Base-by-base conservation (phyloP, 2,113 vertebrate species). In the Microtus richardsoni region DNA sequence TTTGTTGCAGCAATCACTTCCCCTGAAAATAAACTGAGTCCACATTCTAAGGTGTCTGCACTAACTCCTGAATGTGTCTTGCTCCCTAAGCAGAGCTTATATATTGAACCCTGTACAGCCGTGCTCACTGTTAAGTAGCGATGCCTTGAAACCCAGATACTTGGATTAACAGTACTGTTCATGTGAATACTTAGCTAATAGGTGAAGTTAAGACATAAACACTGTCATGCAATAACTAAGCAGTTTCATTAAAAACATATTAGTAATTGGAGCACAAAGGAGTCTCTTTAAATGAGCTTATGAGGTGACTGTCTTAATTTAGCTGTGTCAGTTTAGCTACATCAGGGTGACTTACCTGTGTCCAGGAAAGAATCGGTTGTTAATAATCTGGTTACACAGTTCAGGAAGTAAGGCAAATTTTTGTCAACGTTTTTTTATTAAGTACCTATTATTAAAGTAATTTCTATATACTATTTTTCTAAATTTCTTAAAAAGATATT, bases 91-190 rank as follows among this genome's bases (percentile, higher is more conserved):
- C 96, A 98, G 96, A 97, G 95, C 97, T 97, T 97, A 41, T 96
- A 94, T 98, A 97, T 98, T 98, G 98, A 98, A 96, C 98, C 97
- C 96, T 92, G 97, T 98, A 98, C 97, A 97, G 95, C 97, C 98
- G 60, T 98, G 96, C 98, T 98, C 24, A 62, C 58, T 97, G 86
- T 97, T 97, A 97, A 97, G 92, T 96, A 95, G 89, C 97, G 96
- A 98, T 98, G 96, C 96, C 93, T 93, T 98, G 97, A 98, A 97
- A 98, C 89, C 95, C 98, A 98, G 77, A 92, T 88, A 71, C 82
- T 96, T 96, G 94, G 97, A 96, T 98, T 98, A 98, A 92, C 97
- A 79, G 78, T 97, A 90, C 80, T 73, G 94, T 98, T 98, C 98
- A 97, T 97, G 96, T 97, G 96, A 98, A 98, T 98, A 96, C 97